Conservation (phyloP, 2,797 vertebrate genomes). For the Alcedo quadribrachys region DNA sequence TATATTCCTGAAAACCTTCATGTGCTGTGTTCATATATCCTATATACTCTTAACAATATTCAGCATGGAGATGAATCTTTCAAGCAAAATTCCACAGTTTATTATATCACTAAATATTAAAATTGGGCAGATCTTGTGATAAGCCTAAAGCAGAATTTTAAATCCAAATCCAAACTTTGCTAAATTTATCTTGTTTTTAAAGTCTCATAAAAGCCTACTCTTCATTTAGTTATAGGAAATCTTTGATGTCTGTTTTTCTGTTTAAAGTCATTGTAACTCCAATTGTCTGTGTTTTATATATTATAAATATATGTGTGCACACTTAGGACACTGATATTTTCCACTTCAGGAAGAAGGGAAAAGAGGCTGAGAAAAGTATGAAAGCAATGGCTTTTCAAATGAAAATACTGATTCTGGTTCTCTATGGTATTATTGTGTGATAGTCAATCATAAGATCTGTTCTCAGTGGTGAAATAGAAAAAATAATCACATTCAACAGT, state of each 20-base stretch:
- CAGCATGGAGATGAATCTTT: background rate
- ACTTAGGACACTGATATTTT: background rate
- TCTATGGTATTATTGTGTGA: background rate
- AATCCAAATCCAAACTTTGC: background rate
- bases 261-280: background rate
- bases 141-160: background rate
- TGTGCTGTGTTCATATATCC: background rate
- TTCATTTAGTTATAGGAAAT: background rate
- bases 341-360: background rate
- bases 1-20: background rate
- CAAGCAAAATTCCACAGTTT: background rate
- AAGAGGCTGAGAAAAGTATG: background rate
- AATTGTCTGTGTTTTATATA: background rate
- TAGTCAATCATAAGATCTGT: background rate
- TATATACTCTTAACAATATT: background rate
- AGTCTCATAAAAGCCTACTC: background rate
- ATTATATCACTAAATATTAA: background rate
- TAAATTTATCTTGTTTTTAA: background rate
- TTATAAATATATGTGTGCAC: background rate
- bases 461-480: background rate
- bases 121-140: background rate
- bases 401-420: background rate
- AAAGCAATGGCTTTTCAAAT: background rate
- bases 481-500: background rate
- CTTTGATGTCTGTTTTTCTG: background rate